Conservation (phyloP, 2,888 invertebrate genomes). For the Creontiades dilutus region DNA sequence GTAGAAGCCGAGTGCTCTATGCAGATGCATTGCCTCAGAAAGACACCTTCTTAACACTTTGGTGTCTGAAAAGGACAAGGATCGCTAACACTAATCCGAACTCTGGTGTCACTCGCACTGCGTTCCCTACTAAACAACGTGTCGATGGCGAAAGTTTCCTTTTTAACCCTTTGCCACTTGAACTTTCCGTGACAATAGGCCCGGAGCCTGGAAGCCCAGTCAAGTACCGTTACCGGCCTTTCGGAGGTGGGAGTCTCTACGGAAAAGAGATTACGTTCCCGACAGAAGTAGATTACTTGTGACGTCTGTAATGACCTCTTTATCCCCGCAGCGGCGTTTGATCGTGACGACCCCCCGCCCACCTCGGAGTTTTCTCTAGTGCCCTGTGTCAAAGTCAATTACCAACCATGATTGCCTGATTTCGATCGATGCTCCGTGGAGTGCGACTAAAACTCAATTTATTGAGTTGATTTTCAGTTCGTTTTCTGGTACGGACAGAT, state of each 20-base stretch:
- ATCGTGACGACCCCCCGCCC: conserved; percentile 33
- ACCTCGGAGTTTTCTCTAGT: conserved; percentile 20
- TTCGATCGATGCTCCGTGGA: conserved; percentile 40
- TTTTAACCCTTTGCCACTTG: conserved; percentile 27
- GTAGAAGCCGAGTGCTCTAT: too few species aligned
- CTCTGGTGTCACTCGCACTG: too few species aligned
- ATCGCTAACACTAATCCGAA: too few species aligned
- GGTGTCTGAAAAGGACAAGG: too few species aligned
- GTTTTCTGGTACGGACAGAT: conserved; percentile 30
- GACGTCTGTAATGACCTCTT: conserved; percentile 47
- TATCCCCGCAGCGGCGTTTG: conserved; percentile 13
- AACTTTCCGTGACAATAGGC: conserved; percentile 17
- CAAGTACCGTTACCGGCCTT: conserved; percentile 23
- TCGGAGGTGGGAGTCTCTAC: conserved; percentile 17
- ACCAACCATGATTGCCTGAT: conserved; percentile 53
- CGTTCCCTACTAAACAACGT: not conserved
- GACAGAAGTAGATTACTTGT: conserved; percentile 52
- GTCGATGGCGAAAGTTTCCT: conserved; percentile 6
- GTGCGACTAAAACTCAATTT: conserved; percentile 40
- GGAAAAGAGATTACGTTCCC: conserved; percentile 37
- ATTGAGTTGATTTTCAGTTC: conserved; percentile 41
- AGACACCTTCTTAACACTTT: too few species aligned
- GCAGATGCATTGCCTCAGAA: too few species aligned
- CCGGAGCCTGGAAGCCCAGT: not conserved
- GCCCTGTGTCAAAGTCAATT: conserved; percentile 49